Base-by-base conservation (phyloP, 2,797 vertebrate genomes). In the Hyperoplus immaculatus region DNA sequence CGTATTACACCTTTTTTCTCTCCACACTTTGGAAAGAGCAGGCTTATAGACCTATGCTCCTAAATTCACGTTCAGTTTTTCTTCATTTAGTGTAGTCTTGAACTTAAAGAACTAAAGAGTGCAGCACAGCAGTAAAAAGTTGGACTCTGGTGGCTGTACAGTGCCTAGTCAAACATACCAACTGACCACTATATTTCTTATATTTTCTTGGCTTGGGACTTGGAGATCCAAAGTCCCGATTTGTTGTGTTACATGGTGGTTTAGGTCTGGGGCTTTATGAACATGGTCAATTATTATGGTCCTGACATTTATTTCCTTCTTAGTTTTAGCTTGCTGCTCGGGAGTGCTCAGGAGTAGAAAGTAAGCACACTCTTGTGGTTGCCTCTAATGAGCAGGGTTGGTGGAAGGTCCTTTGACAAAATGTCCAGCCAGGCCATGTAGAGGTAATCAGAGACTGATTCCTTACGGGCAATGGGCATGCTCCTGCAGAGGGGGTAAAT, bases 341-440 rank as follows among this genome's bases (percentile, higher is more conserved):
- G 29, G 43, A 18, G n/a, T 62, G 64, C 88, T 96, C 95, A 99
- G 9, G 98, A 99, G 91, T 99, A 99, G 95, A 99, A 99, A 11
- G 98, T 99, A 47, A 99, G 94, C 58, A 99, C 98, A 7, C 97
- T 99, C 96, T 97, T 97, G 94, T 99, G 98, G 92, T 99, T 99
- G 80, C 98, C 98, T 93, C 98, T 95, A 71, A 99, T 96, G 85
- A 99, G 95, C 83, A 99, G 76, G 54, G 96, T 92, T 36, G 98
- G 97, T 84, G 98, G 98, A 56, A 99, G 97, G 85, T 98, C 97
- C 89, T 96, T 97, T 0, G 97, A 97, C 80, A 99, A 96, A 54
- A 94, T 91, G 90, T 99, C 98, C 90, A 99, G 83, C 98, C 98
- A 99, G 77, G 97, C 96, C 98, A 99, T 97, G 83, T 99, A 99